phyloP scores from a whole-genome alignment of 1,140 invertebrate species.

The Solen grandis region DNA sequence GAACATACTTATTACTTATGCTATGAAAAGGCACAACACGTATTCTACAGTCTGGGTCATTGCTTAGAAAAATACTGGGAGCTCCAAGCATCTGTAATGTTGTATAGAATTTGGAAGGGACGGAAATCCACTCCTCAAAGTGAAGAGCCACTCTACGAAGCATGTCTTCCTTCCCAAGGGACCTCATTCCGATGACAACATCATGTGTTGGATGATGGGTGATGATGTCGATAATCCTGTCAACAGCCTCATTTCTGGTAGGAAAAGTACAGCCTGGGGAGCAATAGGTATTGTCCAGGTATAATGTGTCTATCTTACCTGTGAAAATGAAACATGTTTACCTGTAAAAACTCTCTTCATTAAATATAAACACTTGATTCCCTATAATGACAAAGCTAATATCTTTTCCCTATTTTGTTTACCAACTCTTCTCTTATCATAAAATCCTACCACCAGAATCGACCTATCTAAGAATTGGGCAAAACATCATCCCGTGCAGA shows the following conservation, averaged over 20 bases:
- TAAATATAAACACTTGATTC: no score
- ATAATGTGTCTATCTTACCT: constrained; percentile 77
- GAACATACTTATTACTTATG: constrained; percentile 63
- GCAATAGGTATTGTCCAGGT: constrained; percentile 82
- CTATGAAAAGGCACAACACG: constrained; percentile 73
- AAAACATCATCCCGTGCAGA: no score
- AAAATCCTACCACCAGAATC: no score
- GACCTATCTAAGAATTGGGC: no score
- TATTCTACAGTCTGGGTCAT: constrained; percentile 65
- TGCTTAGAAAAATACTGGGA: constrained; percentile 75
- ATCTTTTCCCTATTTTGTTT: no score
- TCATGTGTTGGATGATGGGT: constrained; percentile 66
- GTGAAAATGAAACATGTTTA: constrained; percentile 4
- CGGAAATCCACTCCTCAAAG: constrained; percentile 77
- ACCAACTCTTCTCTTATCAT: no score
- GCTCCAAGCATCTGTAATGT: constrained; percentile 70
- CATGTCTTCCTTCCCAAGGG: constrained; percentile 81
- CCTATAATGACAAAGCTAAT: no score
- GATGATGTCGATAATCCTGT: constrained; percentile 74
- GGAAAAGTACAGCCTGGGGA: constrained; percentile 78
- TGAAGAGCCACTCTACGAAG: constrained; percentile 74
- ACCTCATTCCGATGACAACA: constrained; percentile 78
- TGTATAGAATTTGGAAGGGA: constrained; percentile 69
- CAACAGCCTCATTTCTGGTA: constrained; percentile 67
- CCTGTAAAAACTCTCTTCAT: no score